Evolutionary conservation across 1,140 invertebrate species (phyloP).

Genomic region (Thereuonema tuberculata): DNA sequence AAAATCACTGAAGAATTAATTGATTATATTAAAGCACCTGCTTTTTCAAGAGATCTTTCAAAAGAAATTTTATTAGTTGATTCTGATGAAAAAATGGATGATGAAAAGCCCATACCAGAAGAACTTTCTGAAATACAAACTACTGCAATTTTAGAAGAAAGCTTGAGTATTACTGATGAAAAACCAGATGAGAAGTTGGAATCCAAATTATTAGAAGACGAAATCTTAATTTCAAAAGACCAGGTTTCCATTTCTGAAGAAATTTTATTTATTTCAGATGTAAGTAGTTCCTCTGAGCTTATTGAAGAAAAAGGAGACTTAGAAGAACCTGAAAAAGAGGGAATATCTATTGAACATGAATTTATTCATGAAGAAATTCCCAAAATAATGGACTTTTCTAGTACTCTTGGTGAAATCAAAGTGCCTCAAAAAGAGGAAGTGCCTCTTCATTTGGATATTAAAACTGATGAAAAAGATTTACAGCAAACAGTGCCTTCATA

Average conservation of each 20-base stretch:
- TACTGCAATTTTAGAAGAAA: background rate
- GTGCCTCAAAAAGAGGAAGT: too few species aligned
- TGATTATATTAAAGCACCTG: background rate
- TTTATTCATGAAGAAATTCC: slow-evolving; percentile 13
- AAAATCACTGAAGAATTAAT: background rate
- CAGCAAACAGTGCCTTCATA: too few species aligned
- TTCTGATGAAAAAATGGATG: background rate
- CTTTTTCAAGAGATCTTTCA: background rate
- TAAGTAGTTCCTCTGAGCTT: too few species aligned
- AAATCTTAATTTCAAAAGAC: background rate
- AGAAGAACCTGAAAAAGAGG: slow-evolving; percentile 17
- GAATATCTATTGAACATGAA: background rate
- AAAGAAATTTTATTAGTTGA: background rate
- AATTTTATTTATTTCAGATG: too few species aligned
- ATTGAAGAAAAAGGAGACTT: slow-evolving; percentile 14
- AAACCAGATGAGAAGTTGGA: background rate
- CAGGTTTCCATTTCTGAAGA: background rate
- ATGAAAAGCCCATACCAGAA: background rate
- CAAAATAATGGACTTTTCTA: slow-evolving; percentile 16
- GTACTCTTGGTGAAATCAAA: too few species aligned
- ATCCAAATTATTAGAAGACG: background rate
- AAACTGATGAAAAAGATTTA: too few species aligned
- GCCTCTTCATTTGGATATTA: too few species aligned
- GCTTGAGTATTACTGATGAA: background rate
- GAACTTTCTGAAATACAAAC: background rate